A percentile compares a stretch with the other conserved stretches of the same genome.
Evolutionary conservation across 2,797 vertebrate genomes (phyloP).

Genomic region (Sus cebifrons): DNA sequence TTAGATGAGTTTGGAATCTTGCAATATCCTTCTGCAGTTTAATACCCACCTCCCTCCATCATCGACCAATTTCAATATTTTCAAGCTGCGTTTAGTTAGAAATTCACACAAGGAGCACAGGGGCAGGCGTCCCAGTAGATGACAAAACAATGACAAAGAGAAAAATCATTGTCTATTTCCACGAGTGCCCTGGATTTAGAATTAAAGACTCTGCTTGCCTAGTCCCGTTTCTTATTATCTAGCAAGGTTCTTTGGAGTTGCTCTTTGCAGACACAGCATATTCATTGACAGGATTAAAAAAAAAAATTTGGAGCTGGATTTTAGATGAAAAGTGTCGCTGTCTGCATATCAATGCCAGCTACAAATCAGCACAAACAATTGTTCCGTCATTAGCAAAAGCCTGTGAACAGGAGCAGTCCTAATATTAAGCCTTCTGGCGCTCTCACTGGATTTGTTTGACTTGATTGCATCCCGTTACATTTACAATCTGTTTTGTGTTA

Average conservation of each 20-base stretch:
- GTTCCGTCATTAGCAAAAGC: slow-evolving; percentile 88
- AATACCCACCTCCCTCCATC: slow-evolving; percentile 15
- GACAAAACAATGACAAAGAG: slow-evolving; percentile 52
- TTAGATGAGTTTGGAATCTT: slow-evolving; percentile 71
- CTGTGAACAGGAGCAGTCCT: slow-evolving; percentile 79
- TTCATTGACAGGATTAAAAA: slow-evolving; percentile 72
- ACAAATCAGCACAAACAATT: slow-evolving; percentile 88
- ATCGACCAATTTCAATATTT: slow-evolving; percentile 57
- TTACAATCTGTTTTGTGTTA: slow-evolving; percentile 90
- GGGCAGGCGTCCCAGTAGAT: neutral
- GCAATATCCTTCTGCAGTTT: slow-evolving; percentile 17
- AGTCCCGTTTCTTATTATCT: slow-evolving; percentile 69
- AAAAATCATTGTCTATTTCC: slow-evolving; percentile 54
- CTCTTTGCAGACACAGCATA: slow-evolving; percentile 67
- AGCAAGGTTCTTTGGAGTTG: slow-evolving; percentile 74
- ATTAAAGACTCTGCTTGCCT: neutral
- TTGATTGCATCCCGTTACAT: slow-evolving; percentile 85
- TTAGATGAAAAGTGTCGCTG: slow-evolving; percentile 80
- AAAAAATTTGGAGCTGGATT: slow-evolving; percentile 67
- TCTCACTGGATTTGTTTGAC: slow-evolving; percentile 86
- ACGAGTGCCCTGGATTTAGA: neutral
- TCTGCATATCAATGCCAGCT: slow-evolving; percentile 78
- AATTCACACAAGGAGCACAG: slow-evolving; percentile 55
- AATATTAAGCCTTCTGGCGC: slow-evolving; percentile 88
- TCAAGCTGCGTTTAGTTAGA: slow-evolving; percentile 49